Conservation (phyloP, 1,140 invertebrate species). For the Agrypnia vestita region DNA sequence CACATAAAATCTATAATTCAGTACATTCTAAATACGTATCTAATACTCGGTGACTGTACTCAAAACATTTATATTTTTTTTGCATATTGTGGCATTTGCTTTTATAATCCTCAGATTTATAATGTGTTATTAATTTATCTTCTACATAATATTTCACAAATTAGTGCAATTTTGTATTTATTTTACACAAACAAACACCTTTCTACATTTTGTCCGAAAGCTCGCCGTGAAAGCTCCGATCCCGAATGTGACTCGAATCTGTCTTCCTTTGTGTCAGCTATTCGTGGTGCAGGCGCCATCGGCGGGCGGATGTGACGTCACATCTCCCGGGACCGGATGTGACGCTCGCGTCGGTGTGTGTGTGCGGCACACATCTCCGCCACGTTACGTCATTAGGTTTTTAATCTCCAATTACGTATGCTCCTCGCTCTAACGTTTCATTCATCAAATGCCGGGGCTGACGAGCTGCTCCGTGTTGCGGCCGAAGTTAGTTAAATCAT, state of each 20-base stretch:
- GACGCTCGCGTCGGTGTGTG: constrained; percentile 39
- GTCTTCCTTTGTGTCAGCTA: constrained; percentile 31
- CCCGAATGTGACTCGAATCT: constrained; percentile 2
- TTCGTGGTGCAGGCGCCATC: constrained; percentile 43
- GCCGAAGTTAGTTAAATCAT: too few relatives aligned
- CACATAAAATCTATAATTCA: too few relatives aligned
- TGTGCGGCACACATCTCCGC: background rate
- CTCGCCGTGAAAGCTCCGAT: background rate
- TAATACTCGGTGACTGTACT: too few relatives aligned
- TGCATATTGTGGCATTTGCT: too few relatives aligned
- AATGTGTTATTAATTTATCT: too few relatives aligned
- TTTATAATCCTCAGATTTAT: too few relatives aligned
- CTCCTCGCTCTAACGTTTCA: constrained; percentile 6
- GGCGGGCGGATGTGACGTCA: constrained; percentile 53
- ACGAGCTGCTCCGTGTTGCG: background rate
- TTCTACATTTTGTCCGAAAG: background rate
- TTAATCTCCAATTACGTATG: constrained; percentile 31
- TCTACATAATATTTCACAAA: too few relatives aligned
- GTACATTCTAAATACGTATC: too few relatives aligned
- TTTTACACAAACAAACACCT: background rate
- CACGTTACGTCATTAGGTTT: constrained; percentile 24
- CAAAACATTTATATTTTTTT: too few relatives aligned
- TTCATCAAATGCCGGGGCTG: constrained; percentile 13
- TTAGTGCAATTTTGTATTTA: too few relatives aligned
- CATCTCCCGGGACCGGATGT: constrained; percentile 49